Evolutionary conservation across 2,888 invertebrate species (phyloP).

Genomic region (Cantharis lateralis): DNA sequence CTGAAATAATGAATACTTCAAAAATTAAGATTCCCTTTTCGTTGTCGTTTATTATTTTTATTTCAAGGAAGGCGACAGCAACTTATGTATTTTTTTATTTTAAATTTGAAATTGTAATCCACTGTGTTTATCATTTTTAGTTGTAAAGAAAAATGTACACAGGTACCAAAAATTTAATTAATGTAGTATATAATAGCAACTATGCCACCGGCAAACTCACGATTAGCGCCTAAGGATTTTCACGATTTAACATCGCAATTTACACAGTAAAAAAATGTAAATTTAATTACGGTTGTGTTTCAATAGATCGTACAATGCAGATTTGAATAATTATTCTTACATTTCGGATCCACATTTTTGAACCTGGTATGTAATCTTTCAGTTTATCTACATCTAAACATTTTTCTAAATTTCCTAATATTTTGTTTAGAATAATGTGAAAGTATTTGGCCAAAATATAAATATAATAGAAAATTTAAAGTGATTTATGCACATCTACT

Average conservation of each 20-base stretch:
- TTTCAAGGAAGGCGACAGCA: background rate
- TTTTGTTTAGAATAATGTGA: background rate
- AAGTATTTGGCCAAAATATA: background rate
- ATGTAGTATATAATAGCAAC: background rate
- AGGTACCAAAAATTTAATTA: background rate
- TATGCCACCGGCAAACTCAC: too few relatives aligned
- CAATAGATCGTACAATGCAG: too few relatives aligned
- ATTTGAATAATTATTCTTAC: too few relatives aligned
- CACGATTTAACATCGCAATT: background rate
- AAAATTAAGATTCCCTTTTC: background rate
- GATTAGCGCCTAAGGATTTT: too few relatives aligned
- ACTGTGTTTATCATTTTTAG: background rate
- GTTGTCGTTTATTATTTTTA: background rate
- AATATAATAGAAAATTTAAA: background rate
- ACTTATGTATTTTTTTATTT: background rate
- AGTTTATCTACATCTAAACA: background rate
- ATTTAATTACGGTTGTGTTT: background rate
- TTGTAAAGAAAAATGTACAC: background rate
- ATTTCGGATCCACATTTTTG: too few relatives aligned
- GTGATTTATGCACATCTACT: conserved; percentile 21
- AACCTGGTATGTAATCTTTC: background rate
- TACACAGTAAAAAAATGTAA: background rate
- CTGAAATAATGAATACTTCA: background rate
- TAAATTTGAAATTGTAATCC: background rate
- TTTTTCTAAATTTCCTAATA: background rate